Conservation (phyloP, 2,113 vertebrate species). For the Danionella cerebrum region DNA sequence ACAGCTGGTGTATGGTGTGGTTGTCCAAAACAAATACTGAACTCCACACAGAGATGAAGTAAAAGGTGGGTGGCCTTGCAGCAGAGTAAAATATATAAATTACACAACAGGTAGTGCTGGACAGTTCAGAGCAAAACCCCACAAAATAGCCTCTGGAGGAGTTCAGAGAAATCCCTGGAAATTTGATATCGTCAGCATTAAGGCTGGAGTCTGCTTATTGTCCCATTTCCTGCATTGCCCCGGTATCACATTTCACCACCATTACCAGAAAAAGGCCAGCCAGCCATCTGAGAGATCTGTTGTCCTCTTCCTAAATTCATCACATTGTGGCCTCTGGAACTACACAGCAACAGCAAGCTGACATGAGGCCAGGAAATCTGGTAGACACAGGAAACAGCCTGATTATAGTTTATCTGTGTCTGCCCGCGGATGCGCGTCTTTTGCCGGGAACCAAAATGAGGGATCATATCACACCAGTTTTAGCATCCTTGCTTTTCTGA, state of each 20-base stretch:
- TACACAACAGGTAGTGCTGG: background rate
- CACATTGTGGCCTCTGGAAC: slow-evolving; percentile 37
- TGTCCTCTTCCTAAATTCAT: slow-evolving; percentile 48
- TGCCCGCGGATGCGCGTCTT: no score
- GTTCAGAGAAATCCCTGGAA: background rate
- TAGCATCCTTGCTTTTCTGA: no score
- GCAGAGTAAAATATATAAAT: background rate
- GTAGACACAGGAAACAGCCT: background rate
- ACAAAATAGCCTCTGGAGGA: background rate
- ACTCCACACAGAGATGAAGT: background rate
- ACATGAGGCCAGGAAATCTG: background rate
- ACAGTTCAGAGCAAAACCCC: background rate
- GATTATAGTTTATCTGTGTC: slow-evolving; percentile 32
- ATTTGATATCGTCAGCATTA: slow-evolving; percentile 42
- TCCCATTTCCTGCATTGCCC: slow-evolving; percentile 46
- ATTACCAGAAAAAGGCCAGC: slow-evolving; percentile 60
- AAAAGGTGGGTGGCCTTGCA: background rate
- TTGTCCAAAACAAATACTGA: background rate
- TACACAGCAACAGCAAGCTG: slow-evolving; percentile 14
- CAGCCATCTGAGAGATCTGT: slow-evolving; percentile 39
- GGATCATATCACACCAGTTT: no score
- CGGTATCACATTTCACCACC: slow-evolving; percentile 60
- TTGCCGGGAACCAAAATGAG: no score
- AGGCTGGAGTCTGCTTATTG: slow-evolving; percentile 27
- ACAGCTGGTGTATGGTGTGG: background rate